Evolutionary conservation across 2,113 vertebrate species (phyloP), one percentile per base, ranked within the genome.

Genomic region (Nycticryphes semicollaris): DNA sequence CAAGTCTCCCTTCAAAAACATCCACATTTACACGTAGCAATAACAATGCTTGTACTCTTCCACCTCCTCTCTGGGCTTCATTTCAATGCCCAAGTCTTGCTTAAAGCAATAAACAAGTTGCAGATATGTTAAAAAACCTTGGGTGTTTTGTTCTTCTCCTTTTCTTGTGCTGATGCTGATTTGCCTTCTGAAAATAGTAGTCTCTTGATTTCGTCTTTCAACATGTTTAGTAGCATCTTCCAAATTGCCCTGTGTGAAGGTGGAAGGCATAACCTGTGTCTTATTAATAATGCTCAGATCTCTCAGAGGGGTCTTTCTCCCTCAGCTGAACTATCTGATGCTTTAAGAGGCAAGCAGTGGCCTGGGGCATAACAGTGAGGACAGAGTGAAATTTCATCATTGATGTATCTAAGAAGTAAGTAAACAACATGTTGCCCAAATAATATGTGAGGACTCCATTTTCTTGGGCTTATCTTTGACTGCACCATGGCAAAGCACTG

Each of bases 91-190:
- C 31, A 50, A 95, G 63, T 63, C 74, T 83, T 94, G 84, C 89
- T 96, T 69, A 89, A 82, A 94, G 81, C 77, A 94, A 89, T 37
- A 94, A 94, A 79, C 87, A 94, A 94, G 45, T 73, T 56, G 41
- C 27, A 92, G 84, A 73, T 93, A 92, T 19, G 70, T 84, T 87
- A 72, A 72, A 89, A 86, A 93, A 41, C 20, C 41, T 59, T 68
- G 20, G 8, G 20, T 77, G 77, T 85, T 94, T 78, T 68, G 28
- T 73, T 89, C 79, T 92, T 12, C 69, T 83, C 35, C 33, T 92
- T 90, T 89, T 41, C 77, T 43, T 82, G 69, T 62, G 35, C 82
- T 59, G 67, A 12, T 70, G 69, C 75, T 90, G 73, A 89, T 93
- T 93, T 89, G 66, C 62, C 76, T 62, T 27, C 14, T 47, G 90